phyloP scores from a whole-genome alignment of 2,113 vertebrate species.

The Callionymus lyra region DNA sequence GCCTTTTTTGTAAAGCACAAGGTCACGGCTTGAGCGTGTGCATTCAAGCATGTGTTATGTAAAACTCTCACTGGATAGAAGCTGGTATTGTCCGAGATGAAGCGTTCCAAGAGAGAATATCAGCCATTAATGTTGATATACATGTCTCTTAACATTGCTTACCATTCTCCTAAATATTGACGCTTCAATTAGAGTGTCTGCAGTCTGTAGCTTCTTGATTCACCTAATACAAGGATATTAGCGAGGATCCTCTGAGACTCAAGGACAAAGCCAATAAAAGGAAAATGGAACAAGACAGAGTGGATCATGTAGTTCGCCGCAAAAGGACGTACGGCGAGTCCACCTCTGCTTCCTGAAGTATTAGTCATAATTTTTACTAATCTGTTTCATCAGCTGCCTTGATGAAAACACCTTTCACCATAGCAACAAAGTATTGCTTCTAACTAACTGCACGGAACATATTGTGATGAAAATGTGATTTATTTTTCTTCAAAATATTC shows the following conservation, averaged over 20 bases:
- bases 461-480: no score
- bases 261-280: conserved; percentile 55
- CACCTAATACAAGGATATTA: conserved; percentile 54
- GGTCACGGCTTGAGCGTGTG: conserved; percentile 36
- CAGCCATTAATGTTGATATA: conserved; percentile 10
- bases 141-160: conserved; percentile 21
- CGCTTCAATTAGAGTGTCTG: conserved; percentile 51
- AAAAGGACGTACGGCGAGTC: conserved; percentile 15
- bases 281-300: conserved; percentile 24
- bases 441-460: no score
- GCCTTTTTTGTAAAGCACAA: conserved; percentile 39
- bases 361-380: conserved; percentile 12
- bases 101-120: conserved; percentile 3
- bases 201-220: conserved; percentile 44
- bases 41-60: conserved; percentile 12
- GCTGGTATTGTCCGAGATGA: conserved; percentile 6
- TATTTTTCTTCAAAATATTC: no score
- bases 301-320: conserved; percentile 17
- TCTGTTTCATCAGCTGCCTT: no score
- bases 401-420: no score
- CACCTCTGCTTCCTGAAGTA: conserved; percentile 20
- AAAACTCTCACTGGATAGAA: not conserved
- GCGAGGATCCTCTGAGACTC: conserved; percentile 44
- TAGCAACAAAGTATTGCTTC: no score
- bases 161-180: conserved; percentile 49